phyloP scores from a whole-genome alignment of 1,140 invertebrate genomes.

The Drosophila bocqueti region DNA sequence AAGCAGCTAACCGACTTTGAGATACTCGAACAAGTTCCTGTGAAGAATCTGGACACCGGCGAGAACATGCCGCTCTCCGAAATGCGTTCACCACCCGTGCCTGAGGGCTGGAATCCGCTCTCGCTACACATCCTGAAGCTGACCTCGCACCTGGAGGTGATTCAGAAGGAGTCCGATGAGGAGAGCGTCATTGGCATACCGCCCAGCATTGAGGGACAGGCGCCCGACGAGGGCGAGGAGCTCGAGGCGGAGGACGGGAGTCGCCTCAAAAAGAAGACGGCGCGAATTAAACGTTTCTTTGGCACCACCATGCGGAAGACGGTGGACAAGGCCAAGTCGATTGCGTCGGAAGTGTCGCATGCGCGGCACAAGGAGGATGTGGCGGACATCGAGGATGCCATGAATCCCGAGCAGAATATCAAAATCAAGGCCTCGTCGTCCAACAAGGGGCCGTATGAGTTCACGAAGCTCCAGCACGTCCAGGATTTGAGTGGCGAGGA shows the following conservation, averaged over 20 bases:
- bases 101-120: constrained; percentile 88
- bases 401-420: constrained; percentile 93
- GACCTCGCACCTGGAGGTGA: constrained; percentile 80
- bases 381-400: constrained; percentile 93
- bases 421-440: constrained; percentile 97
- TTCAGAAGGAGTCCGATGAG: constrained; percentile 90
- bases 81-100: constrained; percentile 83
- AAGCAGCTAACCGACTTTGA: constrained; percentile 94
- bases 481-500: constrained; percentile 94
- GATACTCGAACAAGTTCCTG: constrained; percentile 96
- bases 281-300: constrained; percentile 93
- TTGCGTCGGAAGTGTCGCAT: constrained; percentile 94
- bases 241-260: constrained; percentile 83
- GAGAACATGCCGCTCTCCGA: constrained; percentile 85
- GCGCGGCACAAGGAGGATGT: constrained; percentile 94
- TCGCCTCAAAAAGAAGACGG: constrained; percentile 86
- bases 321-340: constrained; percentile 95
- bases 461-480: constrained; percentile 89
- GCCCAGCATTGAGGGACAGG: constrained; percentile 87
- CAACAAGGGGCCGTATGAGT: constrained; percentile 98
- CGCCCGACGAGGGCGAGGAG: constrained; percentile 87
- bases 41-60: constrained; percentile 96
- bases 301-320: constrained; percentile 95
- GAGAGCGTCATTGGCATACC: constrained; percentile 93
- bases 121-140: constrained; percentile 97